Evolutionary conservation across 2,113 vertebrate species (phyloP).

Genomic region (Xiphorhynchus elegans): DNA sequence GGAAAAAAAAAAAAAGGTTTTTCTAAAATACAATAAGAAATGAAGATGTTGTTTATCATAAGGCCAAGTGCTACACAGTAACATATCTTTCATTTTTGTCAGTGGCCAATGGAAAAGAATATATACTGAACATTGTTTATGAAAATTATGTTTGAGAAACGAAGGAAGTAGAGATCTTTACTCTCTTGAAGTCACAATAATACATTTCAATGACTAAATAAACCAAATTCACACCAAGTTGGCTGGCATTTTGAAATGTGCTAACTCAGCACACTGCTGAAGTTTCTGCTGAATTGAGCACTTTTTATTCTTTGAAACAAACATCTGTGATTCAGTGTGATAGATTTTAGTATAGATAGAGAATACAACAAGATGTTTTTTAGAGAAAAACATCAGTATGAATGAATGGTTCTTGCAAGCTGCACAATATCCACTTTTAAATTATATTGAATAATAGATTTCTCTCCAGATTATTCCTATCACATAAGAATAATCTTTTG

Average conservation of each 20-base stretch:
- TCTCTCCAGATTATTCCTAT: neutral
- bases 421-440: neutral
- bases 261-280: conserved; percentile 42
- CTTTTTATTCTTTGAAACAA: conserved; percentile 50
- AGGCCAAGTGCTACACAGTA: neutral
- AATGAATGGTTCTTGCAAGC: conserved; percentile 2
- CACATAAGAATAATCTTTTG: neutral
- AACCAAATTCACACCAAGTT: conserved; percentile 18
- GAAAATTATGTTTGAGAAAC: neutral
- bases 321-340: conserved; percentile 46
- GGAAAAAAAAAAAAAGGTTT: neutral
- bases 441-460: neutral
- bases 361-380: conserved; percentile 7
- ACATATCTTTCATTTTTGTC: neutral
- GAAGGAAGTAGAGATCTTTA: neutral
- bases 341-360: conserved; percentile 25
- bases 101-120: neutral
- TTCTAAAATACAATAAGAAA: neutral
- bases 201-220: conserved; percentile 10
- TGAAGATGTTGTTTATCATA: neutral
- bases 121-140: neutral
- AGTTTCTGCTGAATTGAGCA: conserved; percentile 50
- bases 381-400: neutral
- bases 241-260: conserved; percentile 35
- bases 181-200: neutral